Evolutionary conservation across 2,888 invertebrate genomes (phyloP).

Genomic region (Agrochola circellaris): DNA sequence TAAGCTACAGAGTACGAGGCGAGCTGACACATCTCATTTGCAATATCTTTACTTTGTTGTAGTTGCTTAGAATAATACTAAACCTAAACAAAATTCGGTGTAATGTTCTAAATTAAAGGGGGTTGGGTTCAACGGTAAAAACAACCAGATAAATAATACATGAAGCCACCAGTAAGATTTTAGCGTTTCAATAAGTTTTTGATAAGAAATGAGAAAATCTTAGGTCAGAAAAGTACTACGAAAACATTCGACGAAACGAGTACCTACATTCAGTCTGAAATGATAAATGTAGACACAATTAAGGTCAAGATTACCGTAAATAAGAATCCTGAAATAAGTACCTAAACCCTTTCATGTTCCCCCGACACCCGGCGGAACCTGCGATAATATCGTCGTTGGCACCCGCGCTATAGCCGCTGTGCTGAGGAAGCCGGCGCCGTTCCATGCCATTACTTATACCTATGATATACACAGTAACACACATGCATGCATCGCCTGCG

Average conservation of each 20-base stretch:
- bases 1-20: slow-evolving; percentile 1
- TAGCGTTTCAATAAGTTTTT: not conserved
- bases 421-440: slow-evolving; percentile 3
- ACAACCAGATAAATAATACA: not conserved
- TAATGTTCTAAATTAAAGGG: not conserved
- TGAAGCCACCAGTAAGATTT: not conserved
- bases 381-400: slow-evolving; percentile 13
- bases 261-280: not conserved
- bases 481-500: slow-evolving; percentile 1
- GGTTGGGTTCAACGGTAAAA: too few species aligned
- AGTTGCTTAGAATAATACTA: slow-evolving; percentile 15
- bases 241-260: too few species aligned
- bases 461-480: not conserved
- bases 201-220: not conserved
- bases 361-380: not conserved
- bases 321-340: slow-evolving; percentile 16
- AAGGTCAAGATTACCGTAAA: slow-evolving; percentile 11
- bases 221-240: not conserved
- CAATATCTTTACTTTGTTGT: slow-evolving; percentile 31
- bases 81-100: not conserved
- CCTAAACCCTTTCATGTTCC: slow-evolving; percentile 8
- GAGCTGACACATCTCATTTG: slow-evolving; percentile 36
- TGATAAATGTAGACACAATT: slow-evolving; percentile 1
- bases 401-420: not conserved
- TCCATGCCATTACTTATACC: not conserved